Evolutionary conservation across 1,140 invertebrate species (phyloP).

Genomic region (Drosophila mayri): DNA sequence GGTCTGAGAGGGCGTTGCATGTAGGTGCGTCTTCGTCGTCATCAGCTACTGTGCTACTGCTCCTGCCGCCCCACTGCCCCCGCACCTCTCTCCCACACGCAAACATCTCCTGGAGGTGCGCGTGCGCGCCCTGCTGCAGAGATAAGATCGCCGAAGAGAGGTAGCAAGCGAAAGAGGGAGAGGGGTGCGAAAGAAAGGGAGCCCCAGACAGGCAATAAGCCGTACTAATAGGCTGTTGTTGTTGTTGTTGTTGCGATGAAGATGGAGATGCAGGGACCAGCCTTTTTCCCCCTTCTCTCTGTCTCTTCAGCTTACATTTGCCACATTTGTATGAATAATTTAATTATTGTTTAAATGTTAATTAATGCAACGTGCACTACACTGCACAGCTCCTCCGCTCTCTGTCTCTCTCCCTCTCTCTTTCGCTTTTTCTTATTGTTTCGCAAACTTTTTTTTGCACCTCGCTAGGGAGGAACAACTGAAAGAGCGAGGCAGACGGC

Average conservation of each 20-base stretch:
- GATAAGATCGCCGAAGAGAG: conserved; percentile 62
- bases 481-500: not conserved
- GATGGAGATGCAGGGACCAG: conserved; percentile 40
- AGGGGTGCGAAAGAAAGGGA: conserved; percentile 26
- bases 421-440: conserved; percentile 7
- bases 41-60: conserved; percentile 48
- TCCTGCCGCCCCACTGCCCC: conserved; percentile 12
- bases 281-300: conserved; percentile 7
- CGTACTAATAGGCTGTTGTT: conserved; percentile 77
- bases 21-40: conserved; percentile 45
- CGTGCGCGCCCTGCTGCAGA: conserved; percentile 70
- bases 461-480: conserved; percentile 15
- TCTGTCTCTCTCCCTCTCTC: not conserved
- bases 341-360: conserved; percentile 85
- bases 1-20: conserved; percentile 45
- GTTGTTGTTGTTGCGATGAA: conserved; percentile 26
- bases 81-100: not conserved
- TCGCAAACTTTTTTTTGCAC: conserved; percentile 55
- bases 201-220: conserved; percentile 70
- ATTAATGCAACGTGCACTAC: conserved; percentile 80
- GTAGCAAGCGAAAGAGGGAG: not conserved
- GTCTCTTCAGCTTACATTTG: conserved; percentile 54
- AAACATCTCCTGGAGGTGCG: conserved; percentile 58
- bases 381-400: conserved; percentile 23
- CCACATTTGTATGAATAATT: conserved; percentile 85